Conservation (phyloP, 2,888 invertebrate genomes). For the Campoletis raptor region DNA sequence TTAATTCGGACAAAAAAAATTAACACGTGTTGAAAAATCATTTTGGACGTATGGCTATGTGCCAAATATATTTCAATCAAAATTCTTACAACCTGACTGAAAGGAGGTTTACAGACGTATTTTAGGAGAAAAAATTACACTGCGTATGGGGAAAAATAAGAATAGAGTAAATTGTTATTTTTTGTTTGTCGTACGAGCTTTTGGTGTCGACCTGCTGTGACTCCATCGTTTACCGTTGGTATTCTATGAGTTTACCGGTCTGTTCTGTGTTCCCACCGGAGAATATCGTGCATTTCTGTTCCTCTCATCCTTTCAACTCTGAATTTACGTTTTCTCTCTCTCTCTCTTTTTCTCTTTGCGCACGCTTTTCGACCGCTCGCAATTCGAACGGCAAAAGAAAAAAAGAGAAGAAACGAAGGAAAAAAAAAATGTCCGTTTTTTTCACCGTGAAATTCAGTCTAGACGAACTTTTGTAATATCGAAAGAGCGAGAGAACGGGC, state of each 20-base stretch:
- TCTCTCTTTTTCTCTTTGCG: constrained; percentile 14
- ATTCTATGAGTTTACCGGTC: constrained; percentile 38
- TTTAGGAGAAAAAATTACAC: constrained; percentile 20
- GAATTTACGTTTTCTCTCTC: neutral
- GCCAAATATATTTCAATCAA: neutral
- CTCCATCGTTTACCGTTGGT: constrained; percentile 39
- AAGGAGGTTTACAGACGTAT: neutral
- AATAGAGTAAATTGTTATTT: constrained; percentile 51
- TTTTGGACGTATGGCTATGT: neutral
- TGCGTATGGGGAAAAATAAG: constrained; percentile 11
- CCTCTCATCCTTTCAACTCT: constrained; percentile 34
- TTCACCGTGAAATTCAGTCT: constrained; percentile 71
- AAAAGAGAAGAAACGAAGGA: neutral
- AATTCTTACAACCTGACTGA: neutral
- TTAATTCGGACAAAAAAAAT: neutral
- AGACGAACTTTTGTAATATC: constrained; percentile 78
- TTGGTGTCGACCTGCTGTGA: constrained; percentile 8
- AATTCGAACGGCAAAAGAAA: neutral
- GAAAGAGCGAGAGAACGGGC: constrained; percentile 63
- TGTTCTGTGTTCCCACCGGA: constrained; percentile 20
- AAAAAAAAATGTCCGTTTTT: constrained; percentile 52
- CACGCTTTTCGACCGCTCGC: constrained; percentile 51
- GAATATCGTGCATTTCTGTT: constrained; percentile 24
- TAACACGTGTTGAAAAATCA: neutral
- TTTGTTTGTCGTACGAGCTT: constrained; percentile 14